Base-by-base conservation (phyloP, 2,113 vertebrate species). In the Acrocephalus kingi region DNA sequence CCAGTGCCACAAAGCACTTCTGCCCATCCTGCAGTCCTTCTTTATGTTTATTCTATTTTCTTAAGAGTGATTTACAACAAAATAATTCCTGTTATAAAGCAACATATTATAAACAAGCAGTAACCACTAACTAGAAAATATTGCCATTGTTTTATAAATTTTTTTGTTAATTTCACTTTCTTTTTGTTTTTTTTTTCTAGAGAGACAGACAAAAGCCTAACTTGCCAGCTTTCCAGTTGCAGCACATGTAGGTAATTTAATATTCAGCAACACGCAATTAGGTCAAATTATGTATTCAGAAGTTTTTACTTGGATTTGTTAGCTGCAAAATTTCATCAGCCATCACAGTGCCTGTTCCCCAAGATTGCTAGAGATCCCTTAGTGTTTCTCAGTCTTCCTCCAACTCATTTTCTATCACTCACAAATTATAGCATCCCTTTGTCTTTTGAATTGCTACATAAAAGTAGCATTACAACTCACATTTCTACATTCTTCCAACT, bases 251-350 rank as follows among this genome's bases (percentile, higher is more conserved):
- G 31, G 49, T 72, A 88, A 86, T 74, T 89, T 79, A 86, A 79
- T 74, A 90, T 83, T 84, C 80, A 84, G 52, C 24, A 92, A 81
- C 52, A 59, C 45, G 49, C 43, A 94, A 88, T 73, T 96, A 84
- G 83, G 86, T 81, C 69, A 91, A 89, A 91, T 94, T 64, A 94
- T 9, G 23, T 22, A 87, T 78, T 85, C 7, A 1, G 22, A 94
- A 89, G 66, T 72, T 45, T 92, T 68, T 87, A 84, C 46, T 54
- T 7, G 4, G 20, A 87, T 68, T 72, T 78, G 14, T 48, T 68
- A 75, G 35, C 64, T 56, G 41, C 22, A 78, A 75, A 69, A 82
- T 84, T 84, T 78, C 58, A 84, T 72, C 28, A 27, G 41, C 17
- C 37, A 68, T 12, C 31, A 55, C 23, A 87, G 22, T 20, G 13